Conservation (phyloP, 2,113 vertebrate species). For the Carassius carassius region DNA sequence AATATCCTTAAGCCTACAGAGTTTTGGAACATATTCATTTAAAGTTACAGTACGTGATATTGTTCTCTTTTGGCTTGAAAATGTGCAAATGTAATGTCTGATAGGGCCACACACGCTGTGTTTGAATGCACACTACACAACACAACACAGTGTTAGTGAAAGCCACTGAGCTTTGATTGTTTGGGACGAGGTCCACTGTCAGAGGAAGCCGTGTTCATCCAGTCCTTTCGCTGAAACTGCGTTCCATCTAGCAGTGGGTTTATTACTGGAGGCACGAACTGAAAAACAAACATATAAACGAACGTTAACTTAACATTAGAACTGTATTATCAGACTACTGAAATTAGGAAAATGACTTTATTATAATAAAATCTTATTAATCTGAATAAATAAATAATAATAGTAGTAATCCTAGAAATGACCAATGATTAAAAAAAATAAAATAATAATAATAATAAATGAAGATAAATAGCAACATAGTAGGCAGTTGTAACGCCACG, state of each 20-base stretch:
- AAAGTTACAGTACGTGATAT: background rate
- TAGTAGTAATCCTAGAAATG: background rate
- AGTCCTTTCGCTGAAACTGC: slow-evolving; percentile 73
- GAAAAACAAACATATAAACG: slow-evolving; percentile 40
- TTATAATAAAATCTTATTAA: too few relatives aligned
- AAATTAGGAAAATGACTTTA: background rate
- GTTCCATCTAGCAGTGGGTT: slow-evolving; percentile 73
- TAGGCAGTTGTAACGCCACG: too few relatives aligned
- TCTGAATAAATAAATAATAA: too few relatives aligned
- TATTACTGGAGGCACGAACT: slow-evolving; percentile 69
- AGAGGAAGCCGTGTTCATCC: slow-evolving; percentile 78
- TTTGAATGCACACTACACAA: slow-evolving; percentile 13
- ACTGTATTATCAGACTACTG: background rate
- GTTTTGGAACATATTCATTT: background rate
- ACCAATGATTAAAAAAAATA: background rate
- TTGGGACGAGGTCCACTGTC: slow-evolving; percentile 39
- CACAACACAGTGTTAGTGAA: background rate
- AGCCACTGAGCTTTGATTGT: background rate
- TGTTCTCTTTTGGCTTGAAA: slow-evolving; percentile 48
- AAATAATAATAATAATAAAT: too few relatives aligned
- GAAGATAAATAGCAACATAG: too few relatives aligned
- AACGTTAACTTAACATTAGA: background rate
- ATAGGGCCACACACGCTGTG: slow-evolving; percentile 54
- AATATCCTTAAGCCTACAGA: background rate
- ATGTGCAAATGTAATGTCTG: slow-evolving; percentile 64